phyloP scores from a whole-genome alignment of 2,797 vertebrate species.

The Sciaenops ocellatus region DNA sequence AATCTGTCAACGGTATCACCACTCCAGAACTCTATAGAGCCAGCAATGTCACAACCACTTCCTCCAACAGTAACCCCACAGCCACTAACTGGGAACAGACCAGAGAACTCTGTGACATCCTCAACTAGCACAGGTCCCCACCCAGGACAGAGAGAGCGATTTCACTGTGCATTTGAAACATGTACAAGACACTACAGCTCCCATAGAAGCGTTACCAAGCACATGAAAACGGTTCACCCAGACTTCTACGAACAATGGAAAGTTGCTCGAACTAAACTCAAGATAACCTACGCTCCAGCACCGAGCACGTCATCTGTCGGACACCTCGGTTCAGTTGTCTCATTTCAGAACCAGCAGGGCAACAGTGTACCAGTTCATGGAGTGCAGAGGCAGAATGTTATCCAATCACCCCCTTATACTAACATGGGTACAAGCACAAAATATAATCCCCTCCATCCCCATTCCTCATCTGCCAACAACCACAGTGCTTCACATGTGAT shows the following conservation, averaged over 20 bases:
- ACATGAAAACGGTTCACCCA: slow-evolving; percentile 94
- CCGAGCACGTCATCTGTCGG: slow-evolving; percentile 72
- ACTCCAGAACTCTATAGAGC: slow-evolving; percentile 47
- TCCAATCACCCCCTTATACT: slow-evolving; percentile 81
- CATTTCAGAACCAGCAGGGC: slow-evolving; percentile 75
- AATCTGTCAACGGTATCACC: slow-evolving; percentile 45
- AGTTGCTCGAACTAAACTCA: slow-evolving; percentile 88
- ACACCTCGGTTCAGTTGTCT: slow-evolving; percentile 77
- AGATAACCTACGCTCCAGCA: slow-evolving; percentile 75
- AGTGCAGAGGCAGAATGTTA: slow-evolving; percentile 84
- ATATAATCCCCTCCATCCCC: slow-evolving; percentile 79
- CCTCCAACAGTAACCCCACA: slow-evolving; percentile 64
- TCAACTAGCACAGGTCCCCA: slow-evolving; percentile 29
- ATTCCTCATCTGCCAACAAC: slow-evolving; percentile 84
- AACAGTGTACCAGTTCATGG: slow-evolving; percentile 61
- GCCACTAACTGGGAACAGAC: slow-evolving; percentile 57
- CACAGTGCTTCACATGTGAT: slow-evolving; percentile 89
- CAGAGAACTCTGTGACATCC: slow-evolving; percentile 52
- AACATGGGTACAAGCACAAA: slow-evolving; percentile 82
- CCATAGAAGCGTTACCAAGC: slow-evolving; percentile 93
- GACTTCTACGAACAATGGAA: slow-evolving; percentile 95
- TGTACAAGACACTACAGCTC: slow-evolving; percentile 94
- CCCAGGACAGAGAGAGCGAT: slow-evolving; percentile 83
- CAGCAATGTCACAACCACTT: slow-evolving; percentile 71
- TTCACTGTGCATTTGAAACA: slow-evolving; percentile 91